These are phyloP conservation scores for Orientallactaga sibirica DNA, from an alignment of 2,797 vertebrate species.

Conservation along the genomic window DNA sequence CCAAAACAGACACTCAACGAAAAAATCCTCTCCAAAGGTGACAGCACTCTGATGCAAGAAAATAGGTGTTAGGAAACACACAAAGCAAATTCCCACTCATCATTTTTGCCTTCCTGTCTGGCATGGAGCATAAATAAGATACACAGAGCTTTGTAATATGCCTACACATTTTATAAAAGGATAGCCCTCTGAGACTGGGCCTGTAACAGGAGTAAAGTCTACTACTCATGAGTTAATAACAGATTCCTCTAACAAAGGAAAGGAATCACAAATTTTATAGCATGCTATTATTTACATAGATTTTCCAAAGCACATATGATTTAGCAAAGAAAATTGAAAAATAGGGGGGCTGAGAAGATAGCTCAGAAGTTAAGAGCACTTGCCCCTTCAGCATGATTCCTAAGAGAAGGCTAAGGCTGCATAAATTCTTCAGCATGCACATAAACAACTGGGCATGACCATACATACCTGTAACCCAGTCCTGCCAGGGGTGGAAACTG, in stretches of 20 bases:
- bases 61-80: constrained; percentile 6
- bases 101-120: constrained; percentile 7
- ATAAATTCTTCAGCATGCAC: too few relatives aligned
- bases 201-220: constrained; percentile 21
- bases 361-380: too few relatives aligned
- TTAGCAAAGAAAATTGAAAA: constrained; percentile 30
- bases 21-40: constrained; percentile 12
- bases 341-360: too few relatives aligned
- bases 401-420: too few relatives aligned
- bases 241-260: constrained; percentile 44
- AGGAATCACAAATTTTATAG: constrained; percentile 27
- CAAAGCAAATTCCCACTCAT: constrained; percentile 35
- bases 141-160: neutral
- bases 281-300: constrained; percentile 44
- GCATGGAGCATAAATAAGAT: neutral
- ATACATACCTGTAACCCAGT: too few relatives aligned
- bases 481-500: too few relatives aligned
- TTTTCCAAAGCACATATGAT: neutral
- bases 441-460: too few relatives aligned
- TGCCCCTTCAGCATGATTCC: too few relatives aligned
- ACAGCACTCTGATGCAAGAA: constrained; percentile 43
- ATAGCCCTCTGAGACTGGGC: constrained; percentile 6
- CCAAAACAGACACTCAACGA: constrained; percentile 43
- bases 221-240: neutral
- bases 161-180: constrained; percentile 1